A percentile compares a stretch with the other conserved stretches of the same genome.
phyloP scores from a whole-genome alignment of 2,113 vertebrate species.

The Condylura cristata region DNA sequence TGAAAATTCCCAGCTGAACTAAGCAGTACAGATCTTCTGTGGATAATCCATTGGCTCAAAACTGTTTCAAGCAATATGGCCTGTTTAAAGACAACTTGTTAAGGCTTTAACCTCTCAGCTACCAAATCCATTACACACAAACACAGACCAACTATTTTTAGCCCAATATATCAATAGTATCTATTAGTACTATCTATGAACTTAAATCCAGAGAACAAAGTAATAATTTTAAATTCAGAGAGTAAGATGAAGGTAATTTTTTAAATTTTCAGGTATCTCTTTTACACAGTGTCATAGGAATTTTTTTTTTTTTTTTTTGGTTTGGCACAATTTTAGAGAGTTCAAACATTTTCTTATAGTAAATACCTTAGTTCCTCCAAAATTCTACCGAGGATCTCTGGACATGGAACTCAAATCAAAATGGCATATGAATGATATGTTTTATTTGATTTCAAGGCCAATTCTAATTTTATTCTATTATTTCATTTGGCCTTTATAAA shows the following conservation, averaged over 20 bases:
- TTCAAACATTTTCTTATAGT: neutral
- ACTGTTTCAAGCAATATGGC: neutral
- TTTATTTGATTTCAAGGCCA: conserved; percentile 15
- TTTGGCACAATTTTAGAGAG: neutral
- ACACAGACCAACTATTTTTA: neutral
- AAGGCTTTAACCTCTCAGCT: neutral
- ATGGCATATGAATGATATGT: neutral
- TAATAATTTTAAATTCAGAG: neutral
- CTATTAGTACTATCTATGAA: neutral
- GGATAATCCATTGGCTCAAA: neutral
- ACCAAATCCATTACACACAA: neutral
- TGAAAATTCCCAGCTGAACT: conserved; percentile 15
- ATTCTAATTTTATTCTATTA: conserved; percentile 33
- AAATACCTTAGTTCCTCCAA: neutral
- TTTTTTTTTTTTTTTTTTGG: neutral
- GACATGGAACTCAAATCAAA: neutral
- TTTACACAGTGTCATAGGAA: neutral
- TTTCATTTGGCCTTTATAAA: neutral
- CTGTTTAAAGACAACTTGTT: neutral
- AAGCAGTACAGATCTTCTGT: neutral
- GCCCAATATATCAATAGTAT: neutral
- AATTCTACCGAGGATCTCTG: neutral
- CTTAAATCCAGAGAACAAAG: neutral
- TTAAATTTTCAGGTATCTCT: neutral
- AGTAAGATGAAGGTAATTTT: too few species aligned